Evolutionary conservation across 2,888 invertebrate genomes (phyloP).

Genomic region (Bembecia ichneumoniformis): DNA sequence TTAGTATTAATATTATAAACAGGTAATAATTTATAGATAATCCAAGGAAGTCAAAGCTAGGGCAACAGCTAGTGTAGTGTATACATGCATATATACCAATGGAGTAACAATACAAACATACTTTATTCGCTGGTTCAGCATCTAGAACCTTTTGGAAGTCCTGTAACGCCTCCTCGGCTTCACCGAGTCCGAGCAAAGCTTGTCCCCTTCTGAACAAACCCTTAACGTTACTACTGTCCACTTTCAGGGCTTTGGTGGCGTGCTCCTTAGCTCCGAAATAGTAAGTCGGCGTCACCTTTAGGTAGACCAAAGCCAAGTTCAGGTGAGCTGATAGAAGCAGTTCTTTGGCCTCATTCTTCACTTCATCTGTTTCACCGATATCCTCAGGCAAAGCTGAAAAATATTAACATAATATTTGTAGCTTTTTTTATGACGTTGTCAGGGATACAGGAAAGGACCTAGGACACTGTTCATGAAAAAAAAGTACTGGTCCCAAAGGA

Average conservation of each 20-base stretch:
- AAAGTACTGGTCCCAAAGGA: too few relatives aligned
- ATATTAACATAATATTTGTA: too few relatives aligned
- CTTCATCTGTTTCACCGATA: conserved; percentile 30
- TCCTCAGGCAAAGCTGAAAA: conserved; percentile 37
- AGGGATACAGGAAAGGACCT: too few relatives aligned
- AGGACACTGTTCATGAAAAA: too few relatives aligned
- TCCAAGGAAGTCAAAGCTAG: too few relatives aligned
- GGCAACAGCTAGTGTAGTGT: too few relatives aligned
- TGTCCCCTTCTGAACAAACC: conserved; percentile 91
- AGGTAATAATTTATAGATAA: too few relatives aligned
- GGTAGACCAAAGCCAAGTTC: conserved; percentile 86
- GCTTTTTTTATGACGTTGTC: too few relatives aligned
- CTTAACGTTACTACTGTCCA: conserved; percentile 86
- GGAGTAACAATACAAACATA: conserved; percentile 10
- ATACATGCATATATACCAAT: background rate
- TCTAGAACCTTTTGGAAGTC: conserved; percentile 85
- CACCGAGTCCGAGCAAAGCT: conserved; percentile 81
- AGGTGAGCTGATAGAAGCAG: conserved; percentile 80
- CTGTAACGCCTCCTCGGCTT: conserved; percentile 81
- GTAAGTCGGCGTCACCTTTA: conserved; percentile 80
- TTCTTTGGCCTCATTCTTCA: conserved; percentile 34
- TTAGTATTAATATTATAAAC: too few relatives aligned
- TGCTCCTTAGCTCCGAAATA: conserved; percentile 78
- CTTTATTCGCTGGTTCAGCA: conserved; percentile 87
- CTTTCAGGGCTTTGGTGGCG: conserved; percentile 82